phyloP scores from a whole-genome alignment of 2,797 vertebrate genomes.

The Alfaro cultratus region DNA sequence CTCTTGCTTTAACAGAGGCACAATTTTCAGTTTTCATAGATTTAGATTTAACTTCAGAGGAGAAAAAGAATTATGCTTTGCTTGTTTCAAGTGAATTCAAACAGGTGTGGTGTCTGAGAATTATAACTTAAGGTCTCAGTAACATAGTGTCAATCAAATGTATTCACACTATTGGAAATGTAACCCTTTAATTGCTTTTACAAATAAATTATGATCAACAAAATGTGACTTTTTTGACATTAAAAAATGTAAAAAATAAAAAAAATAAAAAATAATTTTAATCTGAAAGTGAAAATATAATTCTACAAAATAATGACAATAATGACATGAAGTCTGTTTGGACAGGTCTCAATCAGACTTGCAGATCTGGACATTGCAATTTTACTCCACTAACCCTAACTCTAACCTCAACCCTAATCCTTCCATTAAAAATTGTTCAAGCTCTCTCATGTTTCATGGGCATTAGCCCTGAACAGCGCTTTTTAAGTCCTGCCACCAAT shows the following conservation, averaged over 20 bases:
- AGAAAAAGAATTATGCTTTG: constrained; percentile 16
- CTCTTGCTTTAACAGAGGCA: constrained; percentile 34
- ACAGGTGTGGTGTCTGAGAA: constrained; percentile 1
- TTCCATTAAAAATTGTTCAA: background rate
- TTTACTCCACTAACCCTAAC: background rate
- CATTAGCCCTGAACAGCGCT: background rate
- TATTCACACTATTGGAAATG: background rate
- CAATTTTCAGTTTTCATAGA: constrained; percentile 38
- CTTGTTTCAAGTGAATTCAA: constrained; percentile 37
- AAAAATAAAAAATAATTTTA: background rate
- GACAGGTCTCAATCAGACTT: background rate
- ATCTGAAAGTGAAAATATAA: background rate
- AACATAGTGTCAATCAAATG: background rate
- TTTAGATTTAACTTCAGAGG: constrained; percentile 22
- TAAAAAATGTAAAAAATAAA: background rate
- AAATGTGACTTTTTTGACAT: background rate
- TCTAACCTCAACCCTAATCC: too few relatives aligned
- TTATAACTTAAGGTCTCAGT: background rate
- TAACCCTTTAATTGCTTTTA: background rate
- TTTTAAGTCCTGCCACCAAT: background rate
- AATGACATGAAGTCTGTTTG: background rate
- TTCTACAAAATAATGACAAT: background rate
- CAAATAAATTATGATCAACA: background rate
- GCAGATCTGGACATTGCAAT: background rate
- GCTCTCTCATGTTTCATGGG: background rate